Percentiles rank a stretch among this genome's conserved stretches.
Evolutionary conservation across 2,113 vertebrate species (phyloP).

Genomic region (Tauraco erythrolophus): DNA sequence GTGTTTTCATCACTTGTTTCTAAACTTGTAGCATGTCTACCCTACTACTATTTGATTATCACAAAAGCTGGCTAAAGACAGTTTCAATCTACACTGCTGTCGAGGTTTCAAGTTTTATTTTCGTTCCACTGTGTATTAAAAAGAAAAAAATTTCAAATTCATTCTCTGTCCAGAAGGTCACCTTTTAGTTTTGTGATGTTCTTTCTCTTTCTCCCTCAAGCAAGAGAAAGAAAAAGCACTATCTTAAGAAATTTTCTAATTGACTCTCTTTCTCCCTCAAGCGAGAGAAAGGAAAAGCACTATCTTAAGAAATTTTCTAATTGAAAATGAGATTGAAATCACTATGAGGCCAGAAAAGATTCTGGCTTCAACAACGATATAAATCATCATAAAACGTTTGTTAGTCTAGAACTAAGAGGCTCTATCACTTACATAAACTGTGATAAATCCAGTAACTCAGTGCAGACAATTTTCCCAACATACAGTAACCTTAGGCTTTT

Average conservation of each 20-base stretch:
- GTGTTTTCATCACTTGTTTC: not conserved
- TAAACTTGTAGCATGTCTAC: not conserved
- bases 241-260: too few species aligned
- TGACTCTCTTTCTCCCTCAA: not conserved
- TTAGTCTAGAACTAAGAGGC: not conserved
- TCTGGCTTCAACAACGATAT: not conserved
- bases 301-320: not conserved
- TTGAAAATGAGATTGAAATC: not conserved
- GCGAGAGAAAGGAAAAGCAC: not conserved
- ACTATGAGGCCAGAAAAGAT: not conserved
- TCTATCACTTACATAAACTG: not conserved
- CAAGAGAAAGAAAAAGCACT: not conserved
- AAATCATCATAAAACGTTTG: not conserved
- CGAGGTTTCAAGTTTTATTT: not conserved
- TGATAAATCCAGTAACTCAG: not conserved
- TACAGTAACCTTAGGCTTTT: not conserved
- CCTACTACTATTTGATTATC: not conserved
- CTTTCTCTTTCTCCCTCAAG: not conserved
- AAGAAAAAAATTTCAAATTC: not conserved
- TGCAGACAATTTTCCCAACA: not conserved
- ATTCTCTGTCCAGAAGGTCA: not conserved
- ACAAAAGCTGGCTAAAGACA: not conserved
- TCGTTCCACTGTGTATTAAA: not conserved
- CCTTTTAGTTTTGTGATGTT: not conserved
- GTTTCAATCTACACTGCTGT: not conserved